Base-by-base conservation (phyloP, 2,888 invertebrate species). In the Sinhomidia bicolor region DNA sequence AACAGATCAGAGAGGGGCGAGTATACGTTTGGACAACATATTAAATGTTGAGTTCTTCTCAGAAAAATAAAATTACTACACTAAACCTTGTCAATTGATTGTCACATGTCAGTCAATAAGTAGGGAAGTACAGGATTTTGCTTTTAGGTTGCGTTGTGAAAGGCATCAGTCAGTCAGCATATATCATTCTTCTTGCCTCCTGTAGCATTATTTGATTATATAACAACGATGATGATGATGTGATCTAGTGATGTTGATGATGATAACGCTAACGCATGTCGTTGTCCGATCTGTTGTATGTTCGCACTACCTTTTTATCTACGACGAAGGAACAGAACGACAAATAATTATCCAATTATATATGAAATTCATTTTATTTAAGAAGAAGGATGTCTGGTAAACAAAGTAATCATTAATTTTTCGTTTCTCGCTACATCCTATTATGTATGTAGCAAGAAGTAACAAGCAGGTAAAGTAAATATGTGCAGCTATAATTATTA, bases 301-400 rank as follows among this genome's bases (percentile, higher is more conserved):
- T 51, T 78, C 20, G 17, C n/a, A n/a, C n/a, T n/a, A n/a, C n/a
- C n/a, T n/a, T n/a, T n/a, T n/a, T n/a, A n/a, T n/a, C n/a, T n/a
- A n/a, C n/a, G n/a, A n/a, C n/a, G n/a, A 20, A 29, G 44, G 14
- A 51, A 54, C 23, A 57, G 23, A n/a, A 57, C 5, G 23, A n/a
- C n/a, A 60, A 6, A n/a, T 36, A 79, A 60, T 79, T 60, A 79
- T 60, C 79, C 79, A 79, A 79, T 79, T 60, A 79, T 60, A 17
- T n/a, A n/a, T n/a, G 41, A 17, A 54, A 36, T 23, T 78, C 44
- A 44, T 29, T 23, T 78, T 23, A 44, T 29, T 78, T 78, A 54
- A n/a, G 78, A 60, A 60, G 60, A 60, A 60, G 60, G 60, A 60
- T 60, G 60, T 60, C 26, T 23, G 12, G 26, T 26, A 26, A 14